Base-by-base conservation (phyloP, 2,113 vertebrate genomes). In the Anolis sagrei region DNA sequence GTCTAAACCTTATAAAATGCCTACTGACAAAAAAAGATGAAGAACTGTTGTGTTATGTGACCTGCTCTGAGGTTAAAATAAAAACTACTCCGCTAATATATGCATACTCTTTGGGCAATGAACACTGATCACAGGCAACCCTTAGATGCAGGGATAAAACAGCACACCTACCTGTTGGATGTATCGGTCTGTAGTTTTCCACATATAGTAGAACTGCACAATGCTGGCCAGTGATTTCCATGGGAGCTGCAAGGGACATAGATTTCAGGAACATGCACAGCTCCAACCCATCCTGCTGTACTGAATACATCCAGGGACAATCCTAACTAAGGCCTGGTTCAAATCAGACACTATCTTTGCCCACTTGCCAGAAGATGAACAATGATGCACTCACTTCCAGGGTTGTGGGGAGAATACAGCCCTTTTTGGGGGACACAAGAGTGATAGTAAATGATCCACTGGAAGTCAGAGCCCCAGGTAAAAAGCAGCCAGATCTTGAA, bases 131-230 rank as follows among this genome's bases (percentile, higher is more conserved):
- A 58, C 18, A 18, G 54, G 14, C 54, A 58, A 58, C 34, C 14
- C 14, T 4, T 1, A 7, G 54, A 39, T 13, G 8, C 4, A 23
- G 23, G 13, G 1, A 69, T 48, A 39, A 54, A 34, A 1, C 29
- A 1, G 29, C 8, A 51, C 1, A 34, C 48, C 23, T 76, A 98
- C 98, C 97, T 99, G 98, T 83, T 98, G 98, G 91, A 98, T 98
- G 92, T 99, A 98, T 90, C 98, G 97, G 92, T 99, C 98, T 0
- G 98, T 99, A n/a, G 98, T 99, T 91, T 99, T 99, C 98, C 98
- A 98, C 98, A 98, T 98, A 94, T 98, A 99, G 91, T 98, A 99
- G 92, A 98, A 99, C 91, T 99, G 98, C 84, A 99, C 98, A 74
- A 99, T 98, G 78, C 98, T 99, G 89, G 98, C 98, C 39, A 99